Percentiles rank a stretch among this genome's conserved stretches.
Conservation (phyloP, 2,113 vertebrate species). For the Sebastes schlegelii region DNA sequence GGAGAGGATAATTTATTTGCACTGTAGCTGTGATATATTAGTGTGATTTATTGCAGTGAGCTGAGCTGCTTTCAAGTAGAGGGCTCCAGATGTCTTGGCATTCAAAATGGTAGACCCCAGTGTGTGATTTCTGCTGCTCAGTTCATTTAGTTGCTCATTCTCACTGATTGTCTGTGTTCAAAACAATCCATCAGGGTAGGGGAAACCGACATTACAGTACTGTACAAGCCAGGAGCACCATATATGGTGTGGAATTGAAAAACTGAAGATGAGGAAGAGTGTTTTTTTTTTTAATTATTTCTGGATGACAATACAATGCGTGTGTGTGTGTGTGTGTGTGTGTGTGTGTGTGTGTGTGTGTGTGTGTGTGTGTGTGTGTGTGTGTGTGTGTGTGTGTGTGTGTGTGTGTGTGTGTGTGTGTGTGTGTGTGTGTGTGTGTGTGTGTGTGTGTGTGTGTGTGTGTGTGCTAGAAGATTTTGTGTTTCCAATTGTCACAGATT, state of each 20-base stretch:
- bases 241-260: conserved; percentile 26
- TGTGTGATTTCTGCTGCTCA: conserved; percentile 56
- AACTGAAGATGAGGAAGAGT: conserved; percentile 2
- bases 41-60: conserved; percentile 28
- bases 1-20: conserved; percentile 45
- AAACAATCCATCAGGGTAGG: conserved; percentile 52
- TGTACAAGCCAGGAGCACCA: conserved; percentile 1
- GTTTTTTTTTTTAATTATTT: conserved; percentile 23
- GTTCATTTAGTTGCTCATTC: conserved; percentile 54
- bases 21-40: conserved; percentile 52
- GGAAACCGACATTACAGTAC: conserved; percentile 1
- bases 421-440: conserved; percentile 13
- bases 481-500: conserved; percentile 83
- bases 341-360: background rate
- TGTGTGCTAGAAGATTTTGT: conserved; percentile 58
- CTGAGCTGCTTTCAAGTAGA: conserved; percentile 48
- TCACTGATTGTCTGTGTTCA: conserved; percentile 62
- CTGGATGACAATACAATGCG: conserved; percentile 1
- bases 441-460: background rate
- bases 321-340: background rate
- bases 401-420: background rate
- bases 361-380: background rate
- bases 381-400: conserved; percentile 6
- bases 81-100: conserved; percentile 59
- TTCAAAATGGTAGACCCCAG: conserved; percentile 39